Evolutionary conservation across 2,113 vertebrate species (phyloP).

Genomic region (Saimiri boliviensis): DNA sequence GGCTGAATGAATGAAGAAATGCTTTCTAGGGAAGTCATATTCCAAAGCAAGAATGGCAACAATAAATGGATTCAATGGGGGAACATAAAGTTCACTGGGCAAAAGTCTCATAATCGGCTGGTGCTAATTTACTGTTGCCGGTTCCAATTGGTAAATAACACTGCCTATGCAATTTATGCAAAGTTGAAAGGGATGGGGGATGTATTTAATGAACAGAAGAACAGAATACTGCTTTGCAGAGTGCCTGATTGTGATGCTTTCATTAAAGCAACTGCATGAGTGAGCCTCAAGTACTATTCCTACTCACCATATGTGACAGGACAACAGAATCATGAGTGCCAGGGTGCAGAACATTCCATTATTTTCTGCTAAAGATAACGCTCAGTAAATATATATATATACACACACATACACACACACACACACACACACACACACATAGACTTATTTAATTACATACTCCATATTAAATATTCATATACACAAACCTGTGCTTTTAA

Average conservation of each 20-base stretch:
- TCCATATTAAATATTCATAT: neutral
- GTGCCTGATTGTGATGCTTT: slow-evolving; percentile 69
- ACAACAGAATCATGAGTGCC: slow-evolving; percentile 5
- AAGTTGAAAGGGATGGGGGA: slow-evolving; percentile 44
- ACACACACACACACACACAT: neutral
- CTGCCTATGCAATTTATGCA: slow-evolving; percentile 63
- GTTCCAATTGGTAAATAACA: slow-evolving; percentile 79
- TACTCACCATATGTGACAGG: slow-evolving; percentile 36
- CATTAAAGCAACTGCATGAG: slow-evolving; percentile 69
- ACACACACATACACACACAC: accelerated
- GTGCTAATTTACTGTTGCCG: slow-evolving; percentile 77
- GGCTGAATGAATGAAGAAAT: slow-evolving; percentile 77
- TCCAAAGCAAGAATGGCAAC: slow-evolving; percentile 79
- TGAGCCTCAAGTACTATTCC: slow-evolving; percentile 66
- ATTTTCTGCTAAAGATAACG: slow-evolving; percentile 38
- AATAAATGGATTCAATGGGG: slow-evolving; percentile 75
- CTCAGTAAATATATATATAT: neutral
- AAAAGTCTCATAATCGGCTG: slow-evolving; percentile 79
- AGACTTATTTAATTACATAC: neutral
- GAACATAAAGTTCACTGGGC: slow-evolving; percentile 77
- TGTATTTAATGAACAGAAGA: slow-evolving; percentile 68
- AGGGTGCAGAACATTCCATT: neutral
- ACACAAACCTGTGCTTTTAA: neutral
- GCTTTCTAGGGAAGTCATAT: slow-evolving; percentile 82
- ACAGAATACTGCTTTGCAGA: slow-evolving; percentile 71